Evolutionary conservation across 2,797 vertebrate species (phyloP), one percentile per base, ranked within the genome.

Genomic region (Arctocebus calabarensis): DNA sequence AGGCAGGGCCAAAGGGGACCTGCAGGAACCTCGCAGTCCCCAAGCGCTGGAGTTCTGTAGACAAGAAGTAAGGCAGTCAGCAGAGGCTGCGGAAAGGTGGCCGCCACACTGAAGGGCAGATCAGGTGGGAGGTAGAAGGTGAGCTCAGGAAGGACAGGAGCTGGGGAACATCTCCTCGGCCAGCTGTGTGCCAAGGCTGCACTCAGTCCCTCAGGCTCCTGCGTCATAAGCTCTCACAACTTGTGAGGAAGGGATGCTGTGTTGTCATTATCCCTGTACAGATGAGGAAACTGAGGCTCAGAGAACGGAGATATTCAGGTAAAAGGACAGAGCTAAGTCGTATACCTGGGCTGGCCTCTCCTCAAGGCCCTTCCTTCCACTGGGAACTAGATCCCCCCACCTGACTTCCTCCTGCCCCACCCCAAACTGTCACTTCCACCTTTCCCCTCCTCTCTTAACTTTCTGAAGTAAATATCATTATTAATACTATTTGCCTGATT

Each of bases 401-500:
- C n/a, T 20, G 14, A 9, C 20, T 10, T 25, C 59, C 0, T 8
- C 32, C 29, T 0, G 9, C 48, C 87, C 0, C 11, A 1, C 71
- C 62, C 75, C 68, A 52, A 91, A 74, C 91, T 85, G 85, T 91
- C 94, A 5, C 86, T 93, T 37, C 32, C 20, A 48, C 95, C 11
- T 82, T 74, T 34, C 22, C 17, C 29, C 45, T 59, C 62, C n/a
- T 79, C 77, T 79, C 95, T 73, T 95, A 79, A 95, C 86, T 96
- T 81, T 94, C 85, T 52, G 57, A 92, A 94, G 77, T 48, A 52
- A 88, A 92, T 95, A 94, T 95, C 62, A 5, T 97, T 96, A 83
- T 98, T 98, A 98, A 96, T 29, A 52, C 96, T 96, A 96, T 96
- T 97, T 34, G 68, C 97, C 97, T 98, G 98, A 98, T 94, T 97